A percentile compares a stretch with the other conserved stretches of the same genome.
Evolutionary conservation across 1,140 invertebrate genomes (phyloP).

Genomic region (Ceratina australensis): DNA sequence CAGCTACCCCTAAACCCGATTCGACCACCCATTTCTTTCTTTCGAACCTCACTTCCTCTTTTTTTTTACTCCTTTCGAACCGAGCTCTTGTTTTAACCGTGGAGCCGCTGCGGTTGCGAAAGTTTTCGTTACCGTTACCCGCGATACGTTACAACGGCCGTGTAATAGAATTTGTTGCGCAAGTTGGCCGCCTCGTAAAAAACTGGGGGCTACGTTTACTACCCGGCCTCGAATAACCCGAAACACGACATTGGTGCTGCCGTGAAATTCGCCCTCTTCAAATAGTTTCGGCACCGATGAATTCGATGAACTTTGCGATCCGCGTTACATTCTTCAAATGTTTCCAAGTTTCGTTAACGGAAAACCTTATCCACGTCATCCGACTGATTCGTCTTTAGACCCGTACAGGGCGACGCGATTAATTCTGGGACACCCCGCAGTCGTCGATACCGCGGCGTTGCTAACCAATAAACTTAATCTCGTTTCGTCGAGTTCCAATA

Average conservation of each 20-base stretch:
- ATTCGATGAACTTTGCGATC: neutral
- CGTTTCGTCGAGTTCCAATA: neutral
- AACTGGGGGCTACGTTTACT: slow-evolving; percentile 18
- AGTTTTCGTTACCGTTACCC: slow-evolving; percentile 45
- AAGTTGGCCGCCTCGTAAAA: slow-evolving; percentile 49
- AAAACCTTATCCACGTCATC: no score
- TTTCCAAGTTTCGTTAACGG: no score
- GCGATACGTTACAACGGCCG: slow-evolving; percentile 28
- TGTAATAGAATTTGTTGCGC: slow-evolving; percentile 47
- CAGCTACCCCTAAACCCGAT: neutral
- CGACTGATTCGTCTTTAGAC: no score
- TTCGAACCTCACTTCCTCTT: neutral
- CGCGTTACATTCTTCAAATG: neutral
- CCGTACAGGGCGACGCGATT: no score
- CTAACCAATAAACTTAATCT: slow-evolving; percentile 22
- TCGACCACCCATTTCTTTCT: neutral
- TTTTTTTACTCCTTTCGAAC: slow-evolving; percentile 6
- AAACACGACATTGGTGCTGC: neutral
- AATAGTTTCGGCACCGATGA: slow-evolving; percentile 1
- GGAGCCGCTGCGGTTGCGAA: slow-evolving; percentile 30
- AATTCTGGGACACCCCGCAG: no score
- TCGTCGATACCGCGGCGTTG: neutral
- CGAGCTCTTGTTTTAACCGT: slow-evolving; percentile 6
- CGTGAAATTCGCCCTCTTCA: slow-evolving; percentile 1
- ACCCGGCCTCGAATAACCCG: neutral